Percentiles rank a stretch among this genome's conserved stretches.
Conservation (phyloP, 1,140 invertebrate species). For the Aphaenogaster floridana region DNA sequence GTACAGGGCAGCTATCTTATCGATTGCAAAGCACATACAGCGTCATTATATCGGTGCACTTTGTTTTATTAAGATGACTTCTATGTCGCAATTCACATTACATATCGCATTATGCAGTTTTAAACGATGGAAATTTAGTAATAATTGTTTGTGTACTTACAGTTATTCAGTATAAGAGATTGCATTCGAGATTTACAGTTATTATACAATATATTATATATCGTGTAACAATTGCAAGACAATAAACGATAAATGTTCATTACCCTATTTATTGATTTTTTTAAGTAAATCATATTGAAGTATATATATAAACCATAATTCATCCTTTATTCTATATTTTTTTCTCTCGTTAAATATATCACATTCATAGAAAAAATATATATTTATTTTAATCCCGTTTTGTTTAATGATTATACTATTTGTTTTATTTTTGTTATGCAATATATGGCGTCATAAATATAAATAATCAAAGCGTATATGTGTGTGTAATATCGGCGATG, state of each 20-base stretch:
- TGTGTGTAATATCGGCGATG: not conserved
- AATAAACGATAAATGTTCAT: slow-evolving; percentile 74
- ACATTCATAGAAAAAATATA: not conserved
- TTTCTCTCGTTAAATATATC: not conserved
- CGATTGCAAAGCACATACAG: not conserved
- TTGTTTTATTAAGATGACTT: slow-evolving; percentile 25
- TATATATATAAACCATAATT: not conserved
- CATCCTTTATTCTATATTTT: not conserved
- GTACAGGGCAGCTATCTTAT: slow-evolving; percentile 50
- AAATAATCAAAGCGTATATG: not conserved
- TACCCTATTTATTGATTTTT: not conserved
- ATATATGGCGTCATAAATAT: not conserved
- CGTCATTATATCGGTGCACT: slow-evolving; percentile 4
- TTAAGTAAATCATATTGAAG: too few species aligned
- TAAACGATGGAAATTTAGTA: slow-evolving; percentile 22
- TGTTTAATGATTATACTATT: not conserved
- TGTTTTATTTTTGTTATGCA: not conserved
- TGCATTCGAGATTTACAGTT: slow-evolving; percentile 44
- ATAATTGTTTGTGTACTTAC: slow-evolving; percentile 19
- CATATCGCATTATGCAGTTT: slow-evolving; percentile 31
- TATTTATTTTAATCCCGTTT: not conserved
- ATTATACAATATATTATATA: slow-evolving; percentile 72
- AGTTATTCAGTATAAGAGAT: slow-evolving; percentile 45
- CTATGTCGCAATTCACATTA: slow-evolving; percentile 7
- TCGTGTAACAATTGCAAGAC: slow-evolving; percentile 72